Conservation (phyloP, 2,888 invertebrate genomes). For the Steinernema carpocapsae region DNA sequence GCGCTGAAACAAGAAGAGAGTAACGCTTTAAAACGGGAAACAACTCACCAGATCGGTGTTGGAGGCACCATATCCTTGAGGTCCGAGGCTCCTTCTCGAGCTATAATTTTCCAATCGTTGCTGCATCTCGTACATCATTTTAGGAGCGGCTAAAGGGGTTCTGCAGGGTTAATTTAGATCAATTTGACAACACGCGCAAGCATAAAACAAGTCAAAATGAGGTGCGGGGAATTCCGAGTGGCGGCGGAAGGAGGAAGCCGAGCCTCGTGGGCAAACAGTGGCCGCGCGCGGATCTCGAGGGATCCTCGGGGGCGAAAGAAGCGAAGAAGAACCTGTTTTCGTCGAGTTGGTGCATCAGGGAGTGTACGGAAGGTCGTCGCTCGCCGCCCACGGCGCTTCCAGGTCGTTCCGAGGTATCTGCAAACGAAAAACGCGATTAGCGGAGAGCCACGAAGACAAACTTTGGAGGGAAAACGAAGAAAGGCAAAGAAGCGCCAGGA, state of each 20-base stretch:
- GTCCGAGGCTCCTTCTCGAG: conserved; percentile 14
- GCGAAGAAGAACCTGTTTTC: conserved; percentile 23
- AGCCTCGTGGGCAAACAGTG: conserved; percentile 30
- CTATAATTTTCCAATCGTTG: conserved; percentile 12
- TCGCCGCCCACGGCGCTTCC: conserved; percentile 26
- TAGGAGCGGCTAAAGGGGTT: no score
- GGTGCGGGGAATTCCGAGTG: not conserved
- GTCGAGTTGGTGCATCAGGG: conserved; percentile 29
- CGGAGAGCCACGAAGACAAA: not conserved
- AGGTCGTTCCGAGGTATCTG: conserved; percentile 11
- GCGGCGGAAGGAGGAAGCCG: no score
- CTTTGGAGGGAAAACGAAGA: not conserved
- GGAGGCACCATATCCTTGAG: conserved; percentile 10
- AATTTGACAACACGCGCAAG: not conserved
- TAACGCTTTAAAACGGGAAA: not conserved
- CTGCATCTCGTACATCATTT: conserved; percentile 18
- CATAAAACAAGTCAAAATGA: not conserved
- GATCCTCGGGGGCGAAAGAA: not conserved
- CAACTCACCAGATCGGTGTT: conserved; percentile 10
- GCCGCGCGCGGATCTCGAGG: not conserved
- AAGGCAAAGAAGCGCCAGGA: not conserved
- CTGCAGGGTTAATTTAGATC: not conserved
- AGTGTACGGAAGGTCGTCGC: conserved; percentile 23
- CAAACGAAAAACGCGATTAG: conserved; percentile 12
- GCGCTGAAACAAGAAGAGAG: not conserved